A percentile compares a stretch with the other conserved stretches of the same genome.
phyloP scores from a whole-genome alignment of 2,113 vertebrate species.

The Siniperca chuatsi region DNA sequence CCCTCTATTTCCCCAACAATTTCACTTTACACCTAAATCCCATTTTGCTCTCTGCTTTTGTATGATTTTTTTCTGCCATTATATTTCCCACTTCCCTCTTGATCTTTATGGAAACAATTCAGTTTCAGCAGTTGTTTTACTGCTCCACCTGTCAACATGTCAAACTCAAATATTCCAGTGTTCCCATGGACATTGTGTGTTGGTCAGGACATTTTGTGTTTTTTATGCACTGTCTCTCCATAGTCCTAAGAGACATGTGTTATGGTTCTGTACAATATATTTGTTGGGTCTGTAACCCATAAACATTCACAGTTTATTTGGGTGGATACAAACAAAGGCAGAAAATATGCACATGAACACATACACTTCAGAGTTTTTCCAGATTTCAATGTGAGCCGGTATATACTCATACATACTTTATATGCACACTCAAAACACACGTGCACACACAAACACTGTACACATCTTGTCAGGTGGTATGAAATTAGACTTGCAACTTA shows the following conservation, averaged over 20 bases:
- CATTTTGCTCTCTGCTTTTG: constrained; percentile 17
- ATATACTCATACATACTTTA: neutral
- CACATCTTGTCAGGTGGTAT: constrained; percentile 51
- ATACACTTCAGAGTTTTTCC: neutral
- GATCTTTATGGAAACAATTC: constrained; percentile 15
- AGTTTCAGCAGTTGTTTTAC: neutral
- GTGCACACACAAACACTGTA: neutral
- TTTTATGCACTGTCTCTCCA: neutral
- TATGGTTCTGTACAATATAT: neutral
- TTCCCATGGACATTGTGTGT: neutral
- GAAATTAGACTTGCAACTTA: constrained; percentile 69
- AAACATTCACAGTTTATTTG: neutral
- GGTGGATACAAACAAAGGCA: neutral
- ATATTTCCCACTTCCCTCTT: constrained; percentile 10
- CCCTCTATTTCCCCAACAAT: neutral
- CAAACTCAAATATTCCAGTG: neutral
- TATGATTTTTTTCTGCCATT: neutral
- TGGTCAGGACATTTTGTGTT: neutral
- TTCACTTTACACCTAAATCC: neutral
- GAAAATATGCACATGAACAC: neutral
- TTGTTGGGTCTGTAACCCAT: neutral
- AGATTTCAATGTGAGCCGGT: neutral
- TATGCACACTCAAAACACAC: neutral
- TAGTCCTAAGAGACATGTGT: neutral
- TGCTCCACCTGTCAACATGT: neutral